These are phyloP conservation scores for Chrysolina haemoptera DNA, from an alignment of 2,888 invertebrate species.

Conservation along the genomic window DNA sequence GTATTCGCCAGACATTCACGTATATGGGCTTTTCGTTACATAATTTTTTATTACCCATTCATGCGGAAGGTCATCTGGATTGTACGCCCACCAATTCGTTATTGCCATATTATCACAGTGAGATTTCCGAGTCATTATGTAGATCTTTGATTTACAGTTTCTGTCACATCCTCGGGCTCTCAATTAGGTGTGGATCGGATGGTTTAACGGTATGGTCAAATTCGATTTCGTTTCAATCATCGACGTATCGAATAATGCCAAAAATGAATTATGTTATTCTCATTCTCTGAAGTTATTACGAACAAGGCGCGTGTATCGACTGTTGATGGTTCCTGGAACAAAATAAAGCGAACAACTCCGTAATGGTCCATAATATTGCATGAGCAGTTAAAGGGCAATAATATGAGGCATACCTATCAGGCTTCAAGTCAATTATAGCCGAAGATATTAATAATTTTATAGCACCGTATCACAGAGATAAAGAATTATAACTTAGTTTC, in stretches of 20 bases:
- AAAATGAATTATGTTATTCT: conserved; percentile 21
- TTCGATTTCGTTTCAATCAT: conserved; percentile 14
- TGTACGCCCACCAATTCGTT: too few species aligned
- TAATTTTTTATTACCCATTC: too few species aligned
- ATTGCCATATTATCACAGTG: too few species aligned
- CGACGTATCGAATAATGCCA: conserved; percentile 13
- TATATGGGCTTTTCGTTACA: too few species aligned
- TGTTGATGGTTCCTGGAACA: conserved; percentile 38
- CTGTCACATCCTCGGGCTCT: neutral
- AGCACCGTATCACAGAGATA: conserved; percentile 65
- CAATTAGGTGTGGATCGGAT: neutral
- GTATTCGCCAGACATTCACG: too few species aligned
- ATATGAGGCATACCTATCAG: conserved; percentile 67
- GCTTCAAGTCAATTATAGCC: conserved; percentile 65
- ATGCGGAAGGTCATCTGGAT: too few species aligned
- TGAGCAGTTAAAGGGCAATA: conserved; percentile 64
- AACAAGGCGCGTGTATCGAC: conserved; percentile 31
- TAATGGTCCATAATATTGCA: conserved; percentile 51
- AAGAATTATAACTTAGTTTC: conserved; percentile 65
- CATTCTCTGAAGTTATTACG: conserved; percentile 18
- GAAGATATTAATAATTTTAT: conserved; percentile 70
- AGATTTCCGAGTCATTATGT: neutral
- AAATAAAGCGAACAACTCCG: conserved; percentile 45
- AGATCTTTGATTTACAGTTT: neutral
- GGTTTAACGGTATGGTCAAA: conserved; percentile 5